phyloP scores from a whole-genome alignment of 2,797 vertebrate species.

The Dallia pectoralis region DNA sequence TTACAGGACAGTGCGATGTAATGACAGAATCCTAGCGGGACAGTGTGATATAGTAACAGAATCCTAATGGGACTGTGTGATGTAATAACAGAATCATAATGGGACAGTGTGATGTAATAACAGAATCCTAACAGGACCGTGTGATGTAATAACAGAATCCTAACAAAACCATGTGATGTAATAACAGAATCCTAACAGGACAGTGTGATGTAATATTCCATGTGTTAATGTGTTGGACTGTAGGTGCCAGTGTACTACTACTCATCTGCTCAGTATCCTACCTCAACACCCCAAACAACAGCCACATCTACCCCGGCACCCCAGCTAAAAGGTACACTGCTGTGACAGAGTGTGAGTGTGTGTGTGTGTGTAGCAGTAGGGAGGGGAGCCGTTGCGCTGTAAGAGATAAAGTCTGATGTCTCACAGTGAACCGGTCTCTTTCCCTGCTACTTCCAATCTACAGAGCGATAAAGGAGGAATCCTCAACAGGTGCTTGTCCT shows the following conservation, averaged over 20 bases:
- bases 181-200: neutral
- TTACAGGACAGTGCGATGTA: no score
- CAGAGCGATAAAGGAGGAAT: conserved; percentile 23
- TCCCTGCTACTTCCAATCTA: conserved; percentile 81
- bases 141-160: neutral
- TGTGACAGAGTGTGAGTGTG: conserved; percentile 31
- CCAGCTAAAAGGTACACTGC: conserved; percentile 75
- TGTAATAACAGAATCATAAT: no score
- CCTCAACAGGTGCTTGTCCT: neutral
- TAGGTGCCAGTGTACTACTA: conserved; percentile 91
- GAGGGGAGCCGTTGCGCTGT: conserved; percentile 99
- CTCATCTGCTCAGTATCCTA: conserved; percentile 87
- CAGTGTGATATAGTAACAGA: no score
- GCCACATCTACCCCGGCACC: conserved; percentile 76
- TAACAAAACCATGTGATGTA: neutral
- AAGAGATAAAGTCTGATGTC: conserved; percentile 98
- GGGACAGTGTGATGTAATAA: no score
- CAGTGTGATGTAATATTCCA: neutral
- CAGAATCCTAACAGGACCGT: no score
- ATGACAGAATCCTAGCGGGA: no score
- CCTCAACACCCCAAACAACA: conserved; percentile 86
- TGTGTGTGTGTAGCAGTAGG: conserved; percentile 71
- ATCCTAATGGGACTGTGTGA: no score
- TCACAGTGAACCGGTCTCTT: conserved; percentile 99
- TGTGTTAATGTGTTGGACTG: conserved; percentile 15